These are phyloP conservation scores for Beroe ovata DNA, from an alignment of 37 sponge, comb jelly and placozoan genomes.

Conservation along the genomic window DNA sequence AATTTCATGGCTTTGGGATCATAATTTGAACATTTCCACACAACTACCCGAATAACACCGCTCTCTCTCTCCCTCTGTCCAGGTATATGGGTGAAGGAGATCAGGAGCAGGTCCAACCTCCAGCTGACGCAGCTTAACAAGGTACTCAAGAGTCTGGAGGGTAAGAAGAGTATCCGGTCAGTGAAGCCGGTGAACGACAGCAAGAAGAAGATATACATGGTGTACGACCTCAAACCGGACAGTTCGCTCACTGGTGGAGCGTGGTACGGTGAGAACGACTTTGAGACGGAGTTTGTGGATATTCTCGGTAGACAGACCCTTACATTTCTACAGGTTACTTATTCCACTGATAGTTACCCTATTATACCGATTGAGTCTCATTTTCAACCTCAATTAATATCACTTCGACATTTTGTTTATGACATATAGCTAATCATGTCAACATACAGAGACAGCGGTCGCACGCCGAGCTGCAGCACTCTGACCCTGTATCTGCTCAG, in stretches of 20 bases:
- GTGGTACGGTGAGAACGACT: conserved; percentile 96
- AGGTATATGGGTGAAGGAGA: conserved; percentile 94
- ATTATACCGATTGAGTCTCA: too few relatives aligned
- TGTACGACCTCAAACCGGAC: conserved; percentile 82
- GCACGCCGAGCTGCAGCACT: conserved; percentile 44
- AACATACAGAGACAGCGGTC: conserved; percentile 57
- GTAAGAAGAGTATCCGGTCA: conserved; percentile 84
- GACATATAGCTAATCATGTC: too few relatives aligned
- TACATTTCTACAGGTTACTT: conserved; percentile 80
- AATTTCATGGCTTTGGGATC: too few relatives aligned
- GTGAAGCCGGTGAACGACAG: conserved; percentile 84
- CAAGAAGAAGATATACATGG: conserved; percentile 86
- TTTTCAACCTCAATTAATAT: too few relatives aligned
- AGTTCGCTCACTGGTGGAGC: conserved; percentile 92
- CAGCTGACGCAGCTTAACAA: conserved; percentile 72
- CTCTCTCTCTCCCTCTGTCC: too few relatives aligned
- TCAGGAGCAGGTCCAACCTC: conserved; percentile 78
- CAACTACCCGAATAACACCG: too few relatives aligned
- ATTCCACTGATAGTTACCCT: too few relatives aligned
- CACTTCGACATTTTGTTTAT: too few relatives aligned
- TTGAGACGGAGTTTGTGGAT: conserved; percentile 97
- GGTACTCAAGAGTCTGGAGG: conserved; percentile 82
- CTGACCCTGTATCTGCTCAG: conserved; percentile 36
- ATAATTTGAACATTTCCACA: too few relatives aligned
- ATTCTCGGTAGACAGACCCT: conserved; percentile 82